These are phyloP conservation scores for Tangara arthus DNA, from an alignment of 2,797 vertebrate genomes.

Conservation along the genomic window DNA sequence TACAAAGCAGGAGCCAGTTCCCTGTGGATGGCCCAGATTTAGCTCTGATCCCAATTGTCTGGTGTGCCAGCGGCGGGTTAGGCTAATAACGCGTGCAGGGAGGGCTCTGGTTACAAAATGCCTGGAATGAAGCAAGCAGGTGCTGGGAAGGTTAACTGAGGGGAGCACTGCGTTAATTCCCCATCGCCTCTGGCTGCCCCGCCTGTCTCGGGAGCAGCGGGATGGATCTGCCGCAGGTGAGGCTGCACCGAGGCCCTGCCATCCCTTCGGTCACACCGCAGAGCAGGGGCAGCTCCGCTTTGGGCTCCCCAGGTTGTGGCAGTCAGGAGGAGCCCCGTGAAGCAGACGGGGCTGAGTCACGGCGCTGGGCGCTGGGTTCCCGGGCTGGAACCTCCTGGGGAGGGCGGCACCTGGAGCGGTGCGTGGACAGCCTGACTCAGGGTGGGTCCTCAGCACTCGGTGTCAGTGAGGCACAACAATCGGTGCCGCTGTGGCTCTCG, in stretches of 20 bases:
- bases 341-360: rapidly evolving
- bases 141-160: conserved; percentile 45
- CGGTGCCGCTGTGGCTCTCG: neutral
- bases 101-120: conserved; percentile 50
- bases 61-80: neutral
- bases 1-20: conserved; percentile 21
- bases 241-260: neutral
- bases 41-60: conserved; percentile 54
- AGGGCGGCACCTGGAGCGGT: neutral
- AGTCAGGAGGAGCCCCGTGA: rapidly evolving
- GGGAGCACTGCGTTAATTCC: neutral
- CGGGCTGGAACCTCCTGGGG: neutral
- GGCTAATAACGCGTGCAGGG: neutral
- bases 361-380: rapidly evolving
- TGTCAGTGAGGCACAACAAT: rapidly evolving
- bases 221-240: neutral
- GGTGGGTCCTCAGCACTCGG: neutral
- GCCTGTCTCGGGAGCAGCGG: neutral
- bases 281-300: neutral
- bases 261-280: rapidly evolving
- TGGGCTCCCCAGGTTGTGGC: neutral
- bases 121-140: conserved; percentile 28
- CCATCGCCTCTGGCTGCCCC: rapidly evolving
- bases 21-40: conserved; percentile 32
- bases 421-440: rapidly evolving